Evolutionary conservation across 2,797 vertebrate genomes (phyloP).

Genomic region (Rhyacichthys aspro): DNA sequence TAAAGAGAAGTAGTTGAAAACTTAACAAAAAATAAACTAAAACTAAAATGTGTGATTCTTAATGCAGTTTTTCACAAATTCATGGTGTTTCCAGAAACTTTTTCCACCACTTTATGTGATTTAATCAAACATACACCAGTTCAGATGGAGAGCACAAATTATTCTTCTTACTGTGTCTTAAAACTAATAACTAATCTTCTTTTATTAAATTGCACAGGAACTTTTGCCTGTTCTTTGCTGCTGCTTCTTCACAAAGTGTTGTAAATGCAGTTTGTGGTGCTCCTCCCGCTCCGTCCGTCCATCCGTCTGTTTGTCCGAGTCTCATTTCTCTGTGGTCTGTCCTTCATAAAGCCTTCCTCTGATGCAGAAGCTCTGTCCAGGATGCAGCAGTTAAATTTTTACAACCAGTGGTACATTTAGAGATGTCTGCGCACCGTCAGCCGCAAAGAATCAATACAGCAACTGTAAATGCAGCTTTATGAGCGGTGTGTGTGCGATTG

Average conservation of each 20-base stretch:
- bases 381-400: slow-evolving; percentile 81
- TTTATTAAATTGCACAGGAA: background rate
- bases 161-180: too few species aligned
- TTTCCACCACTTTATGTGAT: too few species aligned
- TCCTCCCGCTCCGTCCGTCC: slow-evolving; percentile 38
- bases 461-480: slow-evolving; percentile 88
- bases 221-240: slow-evolving; percentile 12
- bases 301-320: slow-evolving; percentile 18
- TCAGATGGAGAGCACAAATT: too few species aligned
- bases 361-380: slow-evolving; percentile 49
- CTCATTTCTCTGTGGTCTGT: slow-evolving; percentile 42
- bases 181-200: too few species aligned
- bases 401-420: slow-evolving; percentile 77
- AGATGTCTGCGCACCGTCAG: slow-evolving; percentile 71
- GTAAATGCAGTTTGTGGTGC: background rate
- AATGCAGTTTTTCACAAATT: too few species aligned
- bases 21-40: too few species aligned
- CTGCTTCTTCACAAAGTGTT: slow-evolving; percentile 27
- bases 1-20: too few species aligned
- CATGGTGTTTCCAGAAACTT: too few species aligned
- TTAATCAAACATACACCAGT: too few species aligned
- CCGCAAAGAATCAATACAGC: slow-evolving; percentile 83
- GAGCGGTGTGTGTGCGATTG: slow-evolving; percentile 35
- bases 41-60: too few species aligned
- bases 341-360: slow-evolving; percentile 68